Percentiles rank a stretch among this genome's conserved stretches.
phyloP scores from a whole-genome alignment of 2,113 vertebrate genomes.

The Austrofundulus limnaeus region DNA sequence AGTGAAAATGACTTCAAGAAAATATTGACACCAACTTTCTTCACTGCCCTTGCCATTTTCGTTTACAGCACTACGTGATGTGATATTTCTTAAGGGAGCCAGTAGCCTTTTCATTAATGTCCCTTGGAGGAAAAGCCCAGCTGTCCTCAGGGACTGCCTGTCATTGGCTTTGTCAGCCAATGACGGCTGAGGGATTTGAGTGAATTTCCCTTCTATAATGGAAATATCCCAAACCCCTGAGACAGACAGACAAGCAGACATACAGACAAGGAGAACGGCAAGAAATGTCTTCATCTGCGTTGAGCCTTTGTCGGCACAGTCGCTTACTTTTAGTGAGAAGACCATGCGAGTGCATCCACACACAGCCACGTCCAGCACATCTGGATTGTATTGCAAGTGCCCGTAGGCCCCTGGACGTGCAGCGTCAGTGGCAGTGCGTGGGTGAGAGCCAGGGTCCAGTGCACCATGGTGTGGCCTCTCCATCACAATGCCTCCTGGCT shows the following conservation, averaged over 20 bases:
- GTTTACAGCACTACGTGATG: constrained; percentile 11
- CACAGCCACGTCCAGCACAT: constrained; percentile 65
- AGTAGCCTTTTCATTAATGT: constrained; percentile 68
- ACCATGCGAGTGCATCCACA: constrained; percentile 46
- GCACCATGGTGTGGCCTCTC: constrained; percentile 79
- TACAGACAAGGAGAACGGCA: constrained; percentile 52
- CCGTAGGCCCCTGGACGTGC: constrained; percentile 66
- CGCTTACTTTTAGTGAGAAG: constrained; percentile 53
- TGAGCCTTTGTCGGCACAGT: constrained; percentile 61
- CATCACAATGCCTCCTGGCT: constrained; percentile 79
- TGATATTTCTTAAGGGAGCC: constrained; percentile 48
- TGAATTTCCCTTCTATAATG: constrained; percentile 68
- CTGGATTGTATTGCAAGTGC: constrained; percentile 78
- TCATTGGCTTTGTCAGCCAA: constrained; percentile 71
- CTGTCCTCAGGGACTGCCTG: constrained; percentile 60
- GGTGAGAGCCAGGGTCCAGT: constrained; percentile 75
- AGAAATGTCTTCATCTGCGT: constrained; percentile 75
- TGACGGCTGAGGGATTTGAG: constrained; percentile 73
- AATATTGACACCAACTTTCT: constrained; percentile 3
- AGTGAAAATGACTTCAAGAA: constrained; percentile 9
- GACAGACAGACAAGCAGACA: constrained; percentile 59
- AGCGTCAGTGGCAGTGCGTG: constrained; percentile 68
- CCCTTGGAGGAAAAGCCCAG: constrained; percentile 59
- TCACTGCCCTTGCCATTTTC: constrained; percentile 32
- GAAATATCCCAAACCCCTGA: constrained; percentile 65